Percentiles rank a stretch among this genome's conserved stretches.
Conservation (phyloP, 2,888 invertebrate species). For the Agrotis segetum region DNA sequence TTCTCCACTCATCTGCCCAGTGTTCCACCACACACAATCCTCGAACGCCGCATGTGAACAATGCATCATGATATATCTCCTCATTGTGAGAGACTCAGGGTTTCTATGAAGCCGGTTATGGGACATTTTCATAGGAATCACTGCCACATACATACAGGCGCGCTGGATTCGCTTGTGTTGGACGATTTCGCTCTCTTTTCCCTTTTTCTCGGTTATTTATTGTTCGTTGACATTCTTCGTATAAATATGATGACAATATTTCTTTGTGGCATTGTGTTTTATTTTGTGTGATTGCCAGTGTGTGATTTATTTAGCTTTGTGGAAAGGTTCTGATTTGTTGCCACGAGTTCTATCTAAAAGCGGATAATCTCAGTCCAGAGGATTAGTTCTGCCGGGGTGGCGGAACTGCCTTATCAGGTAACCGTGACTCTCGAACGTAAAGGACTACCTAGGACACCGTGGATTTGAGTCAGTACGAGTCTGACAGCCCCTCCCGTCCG, state of each 20-base stretch:
- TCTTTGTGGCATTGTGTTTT: slow-evolving; percentile 45
- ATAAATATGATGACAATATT: slow-evolving; percentile 43
- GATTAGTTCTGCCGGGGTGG: too few relatives aligned
- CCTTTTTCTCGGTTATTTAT: slow-evolving; percentile 62
- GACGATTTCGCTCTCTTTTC: slow-evolving; percentile 41
- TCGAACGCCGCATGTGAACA: slow-evolving; percentile 28
- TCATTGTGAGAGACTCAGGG: slow-evolving; percentile 46
- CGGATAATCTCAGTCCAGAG: neutral
- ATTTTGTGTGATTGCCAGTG: slow-evolving; percentile 38
- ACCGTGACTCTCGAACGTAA: too few relatives aligned
- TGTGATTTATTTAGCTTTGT: slow-evolving; percentile 23
- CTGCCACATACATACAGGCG: slow-evolving; percentile 53
- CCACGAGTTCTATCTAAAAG: neutral
- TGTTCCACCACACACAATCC: slow-evolving; percentile 8
- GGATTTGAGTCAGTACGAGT: too few relatives aligned
- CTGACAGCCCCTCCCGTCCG: too few relatives aligned
- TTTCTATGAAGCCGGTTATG: slow-evolving; percentile 71
- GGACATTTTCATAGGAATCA: slow-evolving; percentile 75
- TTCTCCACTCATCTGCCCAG: slow-evolving; percentile 10
- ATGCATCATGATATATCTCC: slow-evolving; percentile 52
- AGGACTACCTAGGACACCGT: too few relatives aligned
- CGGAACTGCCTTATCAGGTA: too few relatives aligned
- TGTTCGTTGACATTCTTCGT: slow-evolving; percentile 49
- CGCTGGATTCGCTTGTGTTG: slow-evolving; percentile 37
- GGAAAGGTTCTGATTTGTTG: neutral